Percentiles rank a stretch among this genome's conserved stretches.
phyloP scores from a whole-genome alignment of 1,140 invertebrate species.

The Lasioglossum albipes region DNA sequence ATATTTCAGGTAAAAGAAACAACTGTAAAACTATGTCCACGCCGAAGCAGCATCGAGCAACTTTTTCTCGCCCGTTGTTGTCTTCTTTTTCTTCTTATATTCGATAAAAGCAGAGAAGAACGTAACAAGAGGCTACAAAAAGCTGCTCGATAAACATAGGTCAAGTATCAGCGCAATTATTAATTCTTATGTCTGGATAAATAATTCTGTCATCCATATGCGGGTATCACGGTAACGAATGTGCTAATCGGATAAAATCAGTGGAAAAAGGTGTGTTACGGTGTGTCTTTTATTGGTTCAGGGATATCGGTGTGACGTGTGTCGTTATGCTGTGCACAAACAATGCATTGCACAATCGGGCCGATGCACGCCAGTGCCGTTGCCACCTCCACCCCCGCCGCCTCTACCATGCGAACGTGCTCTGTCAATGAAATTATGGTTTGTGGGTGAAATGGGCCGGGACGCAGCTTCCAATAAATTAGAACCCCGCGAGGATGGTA shows the following conservation, averaged over 20 bases:
- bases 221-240: no score
- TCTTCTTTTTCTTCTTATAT: no score
- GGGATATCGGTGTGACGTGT: slow-evolving; percentile 89
- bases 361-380: slow-evolving; percentile 83
- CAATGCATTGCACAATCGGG: slow-evolving; percentile 88
- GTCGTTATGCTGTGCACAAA: slow-evolving; percentile 87
- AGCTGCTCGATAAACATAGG: no score
- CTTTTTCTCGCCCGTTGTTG: no score
- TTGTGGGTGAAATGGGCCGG: slow-evolving; percentile 93
- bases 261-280: not conserved
- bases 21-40: no score
- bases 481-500: slow-evolving; percentile 90
- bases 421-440: slow-evolving; percentile 84
- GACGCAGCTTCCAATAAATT: slow-evolving; percentile 89
- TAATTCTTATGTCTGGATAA: no score
- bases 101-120: no score
- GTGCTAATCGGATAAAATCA: no score
- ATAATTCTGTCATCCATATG: no score
- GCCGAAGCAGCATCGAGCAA: no score
- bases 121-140: no score
- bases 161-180: no score
- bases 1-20: slow-evolving; percentile 86
- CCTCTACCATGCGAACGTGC: slow-evolving; percentile 81
- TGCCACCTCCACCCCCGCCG: slow-evolving; percentile 80
- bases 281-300: slow-evolving; percentile 69